Evolutionary conservation across 2,888 invertebrate species (phyloP), one percentile per base, ranked within the genome.

Genomic region (Labia minor): DNA sequence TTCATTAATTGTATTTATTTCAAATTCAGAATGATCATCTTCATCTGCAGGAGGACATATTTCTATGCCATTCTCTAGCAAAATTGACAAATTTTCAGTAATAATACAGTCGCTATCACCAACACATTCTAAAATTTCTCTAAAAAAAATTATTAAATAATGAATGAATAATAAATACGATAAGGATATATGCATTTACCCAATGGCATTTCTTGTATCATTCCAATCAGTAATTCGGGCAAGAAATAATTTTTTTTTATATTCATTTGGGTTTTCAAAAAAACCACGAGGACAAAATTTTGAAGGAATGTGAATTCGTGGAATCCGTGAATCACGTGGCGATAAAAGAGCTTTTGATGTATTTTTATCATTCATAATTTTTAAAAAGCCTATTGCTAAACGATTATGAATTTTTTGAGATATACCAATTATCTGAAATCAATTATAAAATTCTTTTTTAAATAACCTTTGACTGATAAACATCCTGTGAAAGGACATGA

Each of bases 271-370:
- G 64, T 82, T 77, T 21, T 76, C 71, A 70, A 78, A 10, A 20
- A 72, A 73, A 72, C 74, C 62, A 18, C 61, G 4, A 8, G 88
- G 87, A 78, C 88, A 87, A 69, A 83, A 79, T 0, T 80, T 79
- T 70, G 82, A 80, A 14, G 86, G 85, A 70, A 96, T 85, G 73
- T 85, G 83, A 37, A 95, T 81, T 69, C 88, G 80, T 0, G 96
- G 95, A 65, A 94, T 77, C 69, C 91, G 83, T 71, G 83, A 81
- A 76, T 95, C 95, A 65, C 87, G 83, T 0, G 96, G 93, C 37
- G 84, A 79, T 75, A 96, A 89, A 26, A 86, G 78, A n/a, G 87
- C 88, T 71, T 78, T 83, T 62, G 83, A 79, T 18, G 80, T 79
- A 72, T 83, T 85, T 74, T 79, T 83, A 74, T 82, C 85, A 37